Evolutionary conservation across 2,113 vertebrate genomes (phyloP).

Genomic region (Rhinoderma darwinii): DNA sequence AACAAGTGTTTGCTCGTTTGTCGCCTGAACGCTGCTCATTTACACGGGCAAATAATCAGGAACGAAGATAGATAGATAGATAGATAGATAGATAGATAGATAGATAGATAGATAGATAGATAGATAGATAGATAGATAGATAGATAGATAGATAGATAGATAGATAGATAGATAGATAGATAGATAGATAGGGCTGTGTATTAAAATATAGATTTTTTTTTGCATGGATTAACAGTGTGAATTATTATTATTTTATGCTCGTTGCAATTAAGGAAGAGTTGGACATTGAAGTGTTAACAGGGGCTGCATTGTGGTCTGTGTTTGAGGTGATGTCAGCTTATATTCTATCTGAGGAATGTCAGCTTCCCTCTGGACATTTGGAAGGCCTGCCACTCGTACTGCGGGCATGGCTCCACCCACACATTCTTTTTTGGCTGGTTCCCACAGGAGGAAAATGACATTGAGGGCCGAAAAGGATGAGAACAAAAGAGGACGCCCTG

Average conservation of each 20-base stretch:
- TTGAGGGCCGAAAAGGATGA: conserved; percentile 75
- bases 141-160: neutral
- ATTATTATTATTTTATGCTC: conserved; percentile 34
- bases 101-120: too few species aligned
- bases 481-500: conserved; percentile 75
- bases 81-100: too few species aligned
- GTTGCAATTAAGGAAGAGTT: neutral
- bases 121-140: too few species aligned
- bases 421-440: conserved; percentile 77
- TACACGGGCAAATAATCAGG: too few species aligned
- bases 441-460: conserved; percentile 76
- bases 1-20: too few species aligned
- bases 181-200: neutral
- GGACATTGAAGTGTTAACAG: conserved; percentile 50
- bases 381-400: conserved; percentile 64
- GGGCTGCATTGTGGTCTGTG: conserved; percentile 63
- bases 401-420: conserved; percentile 69
- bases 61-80: too few species aligned
- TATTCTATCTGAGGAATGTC: conserved; percentile 72
- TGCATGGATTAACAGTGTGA: neutral
- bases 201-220: neutral
- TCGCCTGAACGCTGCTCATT: too few species aligned
- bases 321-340: conserved; percentile 74
- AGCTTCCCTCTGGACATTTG: conserved; percentile 65
- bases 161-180: neutral